A percentile compares a stretch with the other conserved stretches of the same genome.
These are phyloP conservation scores for Petrocephalus microphthalmus DNA, from an alignment of 2,113 vertebrate genomes.

Conservation along the genomic window DNA sequence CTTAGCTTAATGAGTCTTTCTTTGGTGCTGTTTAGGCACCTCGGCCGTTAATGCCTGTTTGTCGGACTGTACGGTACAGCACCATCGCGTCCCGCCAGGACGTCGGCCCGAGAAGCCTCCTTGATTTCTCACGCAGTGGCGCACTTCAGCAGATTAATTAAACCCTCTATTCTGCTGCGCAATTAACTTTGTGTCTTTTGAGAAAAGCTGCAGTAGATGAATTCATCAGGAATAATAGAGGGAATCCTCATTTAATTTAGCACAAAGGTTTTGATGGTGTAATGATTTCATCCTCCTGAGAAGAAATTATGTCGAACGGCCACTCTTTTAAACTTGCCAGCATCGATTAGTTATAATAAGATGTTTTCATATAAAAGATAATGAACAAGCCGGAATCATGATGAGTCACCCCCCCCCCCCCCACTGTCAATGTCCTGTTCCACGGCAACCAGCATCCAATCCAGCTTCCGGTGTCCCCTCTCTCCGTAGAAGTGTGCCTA, in stretches of 20 bases:
- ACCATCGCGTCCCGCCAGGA: neutral
- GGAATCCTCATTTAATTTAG: slow-evolving; percentile 15
- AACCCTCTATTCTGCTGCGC: neutral
- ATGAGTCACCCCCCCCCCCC: neutral
- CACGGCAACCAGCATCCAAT: neutral
- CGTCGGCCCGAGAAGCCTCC: neutral
- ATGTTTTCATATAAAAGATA: slow-evolving; percentile 14
- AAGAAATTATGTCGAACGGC: slow-evolving; percentile 9
- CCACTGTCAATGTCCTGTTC: neutral
- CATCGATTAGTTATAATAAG: slow-evolving; percentile 17
- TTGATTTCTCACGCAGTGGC: slow-evolving; percentile 2
- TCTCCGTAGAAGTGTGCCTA: slow-evolving; percentile 83
- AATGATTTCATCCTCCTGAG: slow-evolving; percentile 14
- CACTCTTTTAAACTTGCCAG: neutral
- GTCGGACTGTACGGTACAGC: neutral
- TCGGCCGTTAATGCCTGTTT: neutral
- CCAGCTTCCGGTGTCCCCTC: slow-evolving; percentile 18
- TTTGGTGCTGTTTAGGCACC: neutral
- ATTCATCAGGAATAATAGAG: slow-evolving; percentile 18
- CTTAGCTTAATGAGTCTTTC: neutral
- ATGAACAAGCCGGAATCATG: neutral
- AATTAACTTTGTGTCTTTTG: slow-evolving; percentile 18
- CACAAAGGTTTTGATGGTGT: slow-evolving; percentile 18
- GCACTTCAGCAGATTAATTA: neutral
- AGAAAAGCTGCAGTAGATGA: neutral